These are phyloP conservation scores for Enteromius anoplus DNA, from an alignment of 2,797 vertebrate genomes.

Conservation along the genomic window DNA sequence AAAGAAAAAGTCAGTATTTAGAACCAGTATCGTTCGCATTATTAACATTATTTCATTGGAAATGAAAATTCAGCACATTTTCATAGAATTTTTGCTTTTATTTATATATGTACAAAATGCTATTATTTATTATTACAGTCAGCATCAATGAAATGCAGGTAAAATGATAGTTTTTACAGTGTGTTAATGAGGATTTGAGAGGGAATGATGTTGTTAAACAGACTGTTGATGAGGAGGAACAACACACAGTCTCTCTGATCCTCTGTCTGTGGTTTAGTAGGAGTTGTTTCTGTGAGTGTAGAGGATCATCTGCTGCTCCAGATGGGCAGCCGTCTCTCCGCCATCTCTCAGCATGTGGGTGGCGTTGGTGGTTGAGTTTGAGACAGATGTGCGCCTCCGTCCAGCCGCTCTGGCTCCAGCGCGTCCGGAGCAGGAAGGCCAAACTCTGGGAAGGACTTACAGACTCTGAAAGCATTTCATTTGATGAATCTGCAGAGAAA, in stretches of 20 bases:
- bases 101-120: neutral
- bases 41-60: neutral
- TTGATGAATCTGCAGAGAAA: slow-evolving; percentile 35
- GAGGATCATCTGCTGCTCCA: neutral
- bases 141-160: neutral
- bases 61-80: neutral
- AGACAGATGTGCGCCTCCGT: slow-evolving; percentile 24
- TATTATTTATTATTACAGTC: neutral
- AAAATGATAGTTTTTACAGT: neutral
- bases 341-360: neutral
- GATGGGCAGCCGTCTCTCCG: slow-evolving; percentile 14
- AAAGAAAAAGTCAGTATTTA: neutral
- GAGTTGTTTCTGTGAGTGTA: neutral
- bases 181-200: neutral
- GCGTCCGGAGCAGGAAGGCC: slow-evolving; percentile 19
- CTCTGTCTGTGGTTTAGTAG: neutral
- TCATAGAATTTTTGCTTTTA: neutral
- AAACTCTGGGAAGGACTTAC: slow-evolving; percentile 20
- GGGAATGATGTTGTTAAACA: neutral
- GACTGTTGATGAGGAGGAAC: neutral
- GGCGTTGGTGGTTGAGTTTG: slow-evolving; percentile 15
- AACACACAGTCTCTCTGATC: neutral
- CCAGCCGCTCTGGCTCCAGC: slow-evolving; percentile 33
- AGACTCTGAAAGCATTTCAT: slow-evolving; percentile 24
- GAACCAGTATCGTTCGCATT: neutral